A percentile compares a stretch with the other conserved stretches of the same genome.
These are phyloP conservation scores for Erebia ligea DNA, from an alignment of 2,888 invertebrate genomes.

Conservation along the genomic window DNA sequence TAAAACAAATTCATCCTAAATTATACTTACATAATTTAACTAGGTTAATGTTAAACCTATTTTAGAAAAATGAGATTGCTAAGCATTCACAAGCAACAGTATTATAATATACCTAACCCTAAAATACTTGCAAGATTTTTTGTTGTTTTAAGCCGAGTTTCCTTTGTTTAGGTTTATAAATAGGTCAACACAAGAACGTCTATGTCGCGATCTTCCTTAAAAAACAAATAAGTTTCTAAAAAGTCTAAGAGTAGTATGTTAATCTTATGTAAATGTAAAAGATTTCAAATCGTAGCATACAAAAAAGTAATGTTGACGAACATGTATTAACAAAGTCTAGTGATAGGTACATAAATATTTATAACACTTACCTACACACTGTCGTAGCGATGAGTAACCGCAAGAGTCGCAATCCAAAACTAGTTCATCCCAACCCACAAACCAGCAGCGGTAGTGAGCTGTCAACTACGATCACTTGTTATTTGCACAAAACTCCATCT, in stretches of 20 bases:
- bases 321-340: background rate
- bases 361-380: conserved; percentile 65
- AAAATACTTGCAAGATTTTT: conserved; percentile 7
- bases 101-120: conserved; percentile 21
- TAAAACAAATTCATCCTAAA: conserved; percentile 45
- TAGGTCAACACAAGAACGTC: conserved; percentile 16
- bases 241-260: background rate
- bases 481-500: conserved; percentile 11
- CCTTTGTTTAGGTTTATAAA: conserved; percentile 26
- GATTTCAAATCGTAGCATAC: background rate
- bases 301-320: background rate
- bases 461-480: conserved; percentile 15
- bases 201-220: background rate
- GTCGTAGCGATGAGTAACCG: conserved; percentile 54
- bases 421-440: conserved; percentile 60
- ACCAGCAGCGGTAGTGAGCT: background rate
- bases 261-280: background rate
- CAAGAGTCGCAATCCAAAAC: conserved; percentile 53
- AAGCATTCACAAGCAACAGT: background rate
- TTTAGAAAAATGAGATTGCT: background rate
- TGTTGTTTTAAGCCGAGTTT: background rate
- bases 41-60: background rate
- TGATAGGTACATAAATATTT: conserved; percentile 33
- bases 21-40: background rate
- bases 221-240: background rate